Conservation (phyloP, 2,888 invertebrate species). For the Melanotus villosus region DNA sequence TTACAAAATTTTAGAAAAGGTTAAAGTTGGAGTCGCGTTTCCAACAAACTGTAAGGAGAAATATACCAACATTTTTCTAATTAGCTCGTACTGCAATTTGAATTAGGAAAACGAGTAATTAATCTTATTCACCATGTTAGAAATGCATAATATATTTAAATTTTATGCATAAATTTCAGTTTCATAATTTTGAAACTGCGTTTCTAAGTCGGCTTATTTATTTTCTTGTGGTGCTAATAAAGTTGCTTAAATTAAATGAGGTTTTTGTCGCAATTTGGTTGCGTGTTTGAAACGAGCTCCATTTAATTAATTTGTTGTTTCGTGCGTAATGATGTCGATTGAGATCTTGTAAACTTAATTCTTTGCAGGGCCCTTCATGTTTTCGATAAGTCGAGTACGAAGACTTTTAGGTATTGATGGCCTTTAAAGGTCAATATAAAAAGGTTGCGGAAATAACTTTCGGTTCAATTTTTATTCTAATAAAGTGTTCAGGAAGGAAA, state of each 20-base stretch:
- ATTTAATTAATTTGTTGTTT: slow-evolving; percentile 35
- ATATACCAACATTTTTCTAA: no score
- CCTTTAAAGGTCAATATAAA: slow-evolving; percentile 18
- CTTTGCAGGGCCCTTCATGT: background rate
- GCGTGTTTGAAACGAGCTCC: slow-evolving; percentile 11
- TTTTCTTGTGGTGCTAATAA: background rate
- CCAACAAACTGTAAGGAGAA: no score
- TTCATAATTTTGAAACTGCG: no score
- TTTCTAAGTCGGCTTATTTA: background rate
- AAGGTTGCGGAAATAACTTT: slow-evolving; percentile 3
- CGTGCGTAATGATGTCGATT: slow-evolving; percentile 25
- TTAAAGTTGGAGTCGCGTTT: no score
- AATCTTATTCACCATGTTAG: no score
- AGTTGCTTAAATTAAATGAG: slow-evolving; percentile 18
- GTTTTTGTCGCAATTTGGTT: slow-evolving; percentile 10
- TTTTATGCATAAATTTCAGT: no score
- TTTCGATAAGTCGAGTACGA: slow-evolving; percentile 6
- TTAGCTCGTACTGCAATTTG: no score
- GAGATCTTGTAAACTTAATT: slow-evolving; percentile 13
- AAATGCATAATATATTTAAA: no score
- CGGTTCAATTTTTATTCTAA: background rate
- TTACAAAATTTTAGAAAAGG: no score
- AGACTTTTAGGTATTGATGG: background rate
- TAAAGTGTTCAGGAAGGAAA: no score
- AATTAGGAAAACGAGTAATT: no score